Percentiles rank a stretch among this genome's conserved stretches.
These are phyloP conservation scores for Epizoanthus scotinus DNA, from an alignment of 92 coral and sea anemone species.

Conservation along the genomic window DNA sequence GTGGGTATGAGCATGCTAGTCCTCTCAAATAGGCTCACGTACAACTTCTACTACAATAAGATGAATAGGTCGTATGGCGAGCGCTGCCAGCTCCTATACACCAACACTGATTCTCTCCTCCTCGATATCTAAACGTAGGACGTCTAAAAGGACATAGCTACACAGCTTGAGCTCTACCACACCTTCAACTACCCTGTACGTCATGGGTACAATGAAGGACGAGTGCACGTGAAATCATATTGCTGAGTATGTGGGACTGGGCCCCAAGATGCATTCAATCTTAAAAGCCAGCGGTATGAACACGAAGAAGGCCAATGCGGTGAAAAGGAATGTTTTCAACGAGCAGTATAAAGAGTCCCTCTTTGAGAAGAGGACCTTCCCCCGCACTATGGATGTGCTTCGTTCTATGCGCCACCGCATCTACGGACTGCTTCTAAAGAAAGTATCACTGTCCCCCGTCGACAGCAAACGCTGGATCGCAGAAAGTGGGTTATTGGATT, in stretches of 20 bases:
- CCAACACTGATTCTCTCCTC: constrained; percentile 11
- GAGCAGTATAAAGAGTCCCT: constrained; percentile 28
- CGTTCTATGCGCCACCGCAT: constrained; percentile 9
- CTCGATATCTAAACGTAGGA: constrained; percentile 8
- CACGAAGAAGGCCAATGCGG: background rate
- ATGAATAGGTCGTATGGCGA: background rate
- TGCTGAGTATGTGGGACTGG: constrained; percentile 44
- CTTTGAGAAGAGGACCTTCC: background rate
- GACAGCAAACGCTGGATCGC: too few relatives aligned
- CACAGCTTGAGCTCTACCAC: background rate
- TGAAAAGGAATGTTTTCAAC: too few relatives aligned
- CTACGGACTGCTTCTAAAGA: background rate
- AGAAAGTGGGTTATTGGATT: too few relatives aligned
- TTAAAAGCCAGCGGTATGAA: background rate
- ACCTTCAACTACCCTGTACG: background rate
- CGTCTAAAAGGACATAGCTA: constrained; percentile 6
- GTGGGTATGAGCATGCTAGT: constrained; percentile 8
- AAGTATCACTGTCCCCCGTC: constrained; percentile 35
- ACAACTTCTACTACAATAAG: constrained; percentile 15
- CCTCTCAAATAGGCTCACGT: background rate
- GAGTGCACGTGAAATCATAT: constrained; percentile 23
- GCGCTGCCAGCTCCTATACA: background rate
- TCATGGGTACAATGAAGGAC: constrained; percentile 47
- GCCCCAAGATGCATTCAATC: constrained; percentile 49
- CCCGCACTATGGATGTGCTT: constrained; percentile 24